phyloP scores from a whole-genome alignment of 2,113 vertebrate species.

The Bostrychus sinensis region DNA sequence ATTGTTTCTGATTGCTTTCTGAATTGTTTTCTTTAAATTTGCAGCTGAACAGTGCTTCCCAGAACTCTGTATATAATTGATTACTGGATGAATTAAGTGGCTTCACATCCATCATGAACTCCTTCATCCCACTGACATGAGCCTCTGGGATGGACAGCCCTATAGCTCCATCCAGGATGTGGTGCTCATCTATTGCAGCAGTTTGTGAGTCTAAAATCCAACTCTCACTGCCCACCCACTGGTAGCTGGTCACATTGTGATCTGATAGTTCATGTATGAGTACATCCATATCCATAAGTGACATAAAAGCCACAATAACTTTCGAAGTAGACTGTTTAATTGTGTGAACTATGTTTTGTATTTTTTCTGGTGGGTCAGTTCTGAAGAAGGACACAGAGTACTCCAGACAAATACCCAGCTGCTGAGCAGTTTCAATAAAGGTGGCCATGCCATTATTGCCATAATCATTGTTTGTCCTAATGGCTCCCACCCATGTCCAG shows the following conservation, averaged over 20 bases:
- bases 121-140: conserved; percentile 63
- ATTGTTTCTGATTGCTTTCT: conserved; percentile 23
- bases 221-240: conserved; percentile 77
- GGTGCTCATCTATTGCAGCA: conserved; percentile 52
- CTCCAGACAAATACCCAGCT: conserved; percentile 67
- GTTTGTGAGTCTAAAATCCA: conserved; percentile 76
- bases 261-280: conserved; percentile 59
- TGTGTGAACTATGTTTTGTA: conserved; percentile 60
- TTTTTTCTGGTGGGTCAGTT: conserved; percentile 60
- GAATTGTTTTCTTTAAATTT: conserved; percentile 47
- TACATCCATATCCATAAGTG: conserved; percentile 61
- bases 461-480: conserved; percentile 73
- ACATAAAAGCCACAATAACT: conserved; percentile 72
- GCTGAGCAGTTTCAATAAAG: conserved; percentile 57
- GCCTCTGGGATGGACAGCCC: conserved; percentile 75
- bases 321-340: conserved; percentile 70
- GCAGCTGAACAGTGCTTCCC: conserved; percentile 71
- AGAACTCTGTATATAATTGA: conserved; percentile 69
- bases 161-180: conserved; percentile 72
- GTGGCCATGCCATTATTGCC: conserved; percentile 72
- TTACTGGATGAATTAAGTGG: conserved; percentile 54
- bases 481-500: conserved; percentile 74
- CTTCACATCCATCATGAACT: conserved; percentile 74
- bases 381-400: conserved; percentile 71
- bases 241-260: conserved; percentile 73